phyloP scores from a whole-genome alignment of 2,797 vertebrate species.

The Channallabes apus region DNA sequence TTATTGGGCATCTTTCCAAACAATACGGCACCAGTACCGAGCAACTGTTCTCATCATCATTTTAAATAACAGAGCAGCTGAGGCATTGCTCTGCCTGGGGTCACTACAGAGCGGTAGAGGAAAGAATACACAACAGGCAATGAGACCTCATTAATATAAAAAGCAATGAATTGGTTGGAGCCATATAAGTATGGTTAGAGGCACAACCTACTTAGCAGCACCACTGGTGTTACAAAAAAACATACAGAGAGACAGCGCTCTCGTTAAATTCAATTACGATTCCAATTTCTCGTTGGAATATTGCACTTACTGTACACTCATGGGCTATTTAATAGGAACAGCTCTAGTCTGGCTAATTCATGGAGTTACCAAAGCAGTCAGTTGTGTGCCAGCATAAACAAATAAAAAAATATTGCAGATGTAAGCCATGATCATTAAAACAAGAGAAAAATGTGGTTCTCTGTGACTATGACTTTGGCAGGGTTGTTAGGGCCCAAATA shows the following conservation, averaged over 20 bases:
- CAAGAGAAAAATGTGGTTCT: neutral
- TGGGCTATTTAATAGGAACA: neutral
- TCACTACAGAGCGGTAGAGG: neutral
- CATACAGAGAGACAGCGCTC: neutral
- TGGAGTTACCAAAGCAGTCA: neutral
- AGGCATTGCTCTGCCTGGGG: slow-evolving; percentile 23
- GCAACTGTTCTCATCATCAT: slow-evolving; percentile 37
- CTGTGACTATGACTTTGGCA: neutral
- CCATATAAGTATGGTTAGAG: neutral
- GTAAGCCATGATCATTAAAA: no score
- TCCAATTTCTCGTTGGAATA: neutral
- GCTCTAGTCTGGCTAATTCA: neutral
- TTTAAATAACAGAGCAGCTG: slow-evolving; percentile 28
- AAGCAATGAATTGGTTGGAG: slow-evolving; percentile 7
- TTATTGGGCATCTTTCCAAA: slow-evolving; percentile 41
- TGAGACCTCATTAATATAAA: slow-evolving; percentile 9
- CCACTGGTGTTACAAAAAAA: neutral
- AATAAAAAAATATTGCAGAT: neutral
- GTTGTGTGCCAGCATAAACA: neutral
- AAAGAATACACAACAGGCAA: slow-evolving; percentile 21
- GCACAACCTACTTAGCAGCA: neutral
- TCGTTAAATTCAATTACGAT: neutral
- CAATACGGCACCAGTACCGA: slow-evolving; percentile 29
- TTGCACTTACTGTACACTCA: neutral
- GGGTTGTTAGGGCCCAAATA: neutral